These are phyloP conservation scores for Sympetrum striolatum DNA, from an alignment of 2,888 invertebrate genomes.

Conservation along the genomic window DNA sequence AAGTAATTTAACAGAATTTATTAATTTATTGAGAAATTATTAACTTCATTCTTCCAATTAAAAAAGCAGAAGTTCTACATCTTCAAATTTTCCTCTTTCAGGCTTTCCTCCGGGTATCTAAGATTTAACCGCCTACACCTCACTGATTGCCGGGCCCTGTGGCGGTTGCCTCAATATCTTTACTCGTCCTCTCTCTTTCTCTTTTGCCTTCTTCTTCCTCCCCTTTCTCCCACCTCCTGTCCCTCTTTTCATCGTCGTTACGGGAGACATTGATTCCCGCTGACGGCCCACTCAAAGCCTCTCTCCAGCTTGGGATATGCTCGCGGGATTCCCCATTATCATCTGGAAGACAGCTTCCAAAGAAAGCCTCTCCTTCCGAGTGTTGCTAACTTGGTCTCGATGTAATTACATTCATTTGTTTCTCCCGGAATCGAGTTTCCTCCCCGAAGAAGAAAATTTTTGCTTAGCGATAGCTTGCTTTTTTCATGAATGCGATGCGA, in stretches of 20 bases:
- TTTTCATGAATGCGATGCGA: not conserved
- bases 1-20: too few relatives aligned
- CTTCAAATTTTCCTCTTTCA: too few relatives aligned
- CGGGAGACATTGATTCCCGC: slow-evolving; percentile 14
- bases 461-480: not conserved
- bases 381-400: slow-evolving; percentile 1
- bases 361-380: not conserved
- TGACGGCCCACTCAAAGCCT: slow-evolving; percentile 8
- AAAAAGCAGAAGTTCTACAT: too few relatives aligned
- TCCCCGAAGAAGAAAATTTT: slow-evolving; percentile 27
- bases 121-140: too few relatives aligned
- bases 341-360: not conserved
- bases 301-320: slow-evolving; percentile 14
- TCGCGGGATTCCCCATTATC: slow-evolving; percentile 32
- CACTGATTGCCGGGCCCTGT: too few relatives aligned
- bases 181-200: not conserved
- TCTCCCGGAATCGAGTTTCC: slow-evolving; percentile 29
- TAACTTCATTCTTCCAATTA: too few relatives aligned
- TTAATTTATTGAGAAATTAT: too few relatives aligned
- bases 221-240: not conserved
- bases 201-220: not conserved
- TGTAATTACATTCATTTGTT: slow-evolving; percentile 40
- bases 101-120: too few relatives aligned
- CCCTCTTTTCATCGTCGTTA: not conserved
- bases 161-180: not conserved